phyloP scores from a whole-genome alignment of 2,888 invertebrate genomes.

The Synergus itoensis region DNA sequence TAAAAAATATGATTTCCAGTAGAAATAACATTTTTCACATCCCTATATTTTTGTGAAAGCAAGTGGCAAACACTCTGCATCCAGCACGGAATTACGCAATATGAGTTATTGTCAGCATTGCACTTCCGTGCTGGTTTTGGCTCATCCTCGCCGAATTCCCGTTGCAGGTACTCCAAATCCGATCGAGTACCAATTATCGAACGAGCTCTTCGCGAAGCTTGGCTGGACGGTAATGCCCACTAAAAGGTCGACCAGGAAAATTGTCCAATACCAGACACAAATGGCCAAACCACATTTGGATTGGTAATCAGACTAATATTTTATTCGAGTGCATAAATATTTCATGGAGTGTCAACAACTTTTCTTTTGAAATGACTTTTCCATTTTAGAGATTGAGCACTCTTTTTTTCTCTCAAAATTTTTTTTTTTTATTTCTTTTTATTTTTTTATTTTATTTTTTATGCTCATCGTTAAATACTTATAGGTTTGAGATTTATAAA shows the following conservation, averaged over 20 bases:
- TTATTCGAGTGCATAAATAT: not conserved
- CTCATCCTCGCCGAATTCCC: slow-evolving; percentile 57
- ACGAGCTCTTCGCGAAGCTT: slow-evolving; percentile 61
- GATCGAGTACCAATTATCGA: slow-evolving; percentile 71
- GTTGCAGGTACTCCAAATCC: slow-evolving; percentile 60
- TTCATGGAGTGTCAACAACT: not conserved
- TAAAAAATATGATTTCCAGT: not conserved
- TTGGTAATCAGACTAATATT: slow-evolving; percentile 53
- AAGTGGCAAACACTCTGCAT: slow-evolving; percentile 51
- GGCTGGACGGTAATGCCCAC: slow-evolving; percentile 66
- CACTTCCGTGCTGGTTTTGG: slow-evolving; percentile 48
- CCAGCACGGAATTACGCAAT: slow-evolving; percentile 48
- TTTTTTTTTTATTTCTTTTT: too few relatives aligned
- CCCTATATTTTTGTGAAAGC: slow-evolving; percentile 25
- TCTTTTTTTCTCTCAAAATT: too few relatives aligned
- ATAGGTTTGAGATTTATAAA: not conserved
- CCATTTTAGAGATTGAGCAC: not conserved
- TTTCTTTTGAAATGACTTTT: not conserved
- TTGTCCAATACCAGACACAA: slow-evolving; percentile 56
- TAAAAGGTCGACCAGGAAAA: slow-evolving; percentile 58
- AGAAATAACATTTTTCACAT: not conserved
- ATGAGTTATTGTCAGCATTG: slow-evolving; percentile 56
- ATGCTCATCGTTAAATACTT: too few relatives aligned
- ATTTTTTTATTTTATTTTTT: too few relatives aligned
- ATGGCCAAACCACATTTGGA: slow-evolving; percentile 61